Evolutionary conservation across 2,888 invertebrate species (phyloP), one percentile per base, ranked within the genome.

Genomic region (Zaprionus obscuricornis): DNA sequence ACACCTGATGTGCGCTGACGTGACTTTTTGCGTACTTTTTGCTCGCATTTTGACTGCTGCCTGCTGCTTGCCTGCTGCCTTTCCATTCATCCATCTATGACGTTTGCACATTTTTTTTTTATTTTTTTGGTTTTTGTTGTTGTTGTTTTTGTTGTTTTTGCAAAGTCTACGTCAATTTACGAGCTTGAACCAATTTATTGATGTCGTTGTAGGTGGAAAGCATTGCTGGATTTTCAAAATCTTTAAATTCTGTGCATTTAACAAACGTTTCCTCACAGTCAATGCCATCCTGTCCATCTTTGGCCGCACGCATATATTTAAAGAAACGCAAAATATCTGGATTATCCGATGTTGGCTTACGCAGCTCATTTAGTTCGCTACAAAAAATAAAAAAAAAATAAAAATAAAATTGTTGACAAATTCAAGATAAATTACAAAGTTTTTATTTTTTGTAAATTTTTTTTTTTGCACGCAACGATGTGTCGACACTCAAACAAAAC

Each of bases 301-400:
- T 94, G 7, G 96, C 97, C 0, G 97, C 95, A 69, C 96, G 94
- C 96, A 97, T 96, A 90, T 97, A 97, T 54, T 94, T 93, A 92
- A 96, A 97, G 91, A 97, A 97, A 47, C 97, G 92, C 29, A 97
- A 91, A 58, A 97, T 96, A 79, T 96, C 96, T 0, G 96, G 94
- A 89, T 96, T 96, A 88, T 96, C 96, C 0, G 95, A 94, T 0
- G 96, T 94, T 0, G 97, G 97, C 47, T 96, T 94, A 2, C 95
- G 92, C 37, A 97, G 91, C 87, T 97, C 96, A 89, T 96, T 96
- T 51, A 96, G 90, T 88, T 96, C 96, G 83, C 96, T 96, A 91
- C 2, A 56, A 20, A 91, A 91, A 13, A 31, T 36, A 18, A 46
- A 39, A 14, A 17, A 26, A 24, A 29, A 24, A 22, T 39, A 7